phyloP scores from a whole-genome alignment of 2,888 invertebrate genomes.

The Noctua pronuba region DNA sequence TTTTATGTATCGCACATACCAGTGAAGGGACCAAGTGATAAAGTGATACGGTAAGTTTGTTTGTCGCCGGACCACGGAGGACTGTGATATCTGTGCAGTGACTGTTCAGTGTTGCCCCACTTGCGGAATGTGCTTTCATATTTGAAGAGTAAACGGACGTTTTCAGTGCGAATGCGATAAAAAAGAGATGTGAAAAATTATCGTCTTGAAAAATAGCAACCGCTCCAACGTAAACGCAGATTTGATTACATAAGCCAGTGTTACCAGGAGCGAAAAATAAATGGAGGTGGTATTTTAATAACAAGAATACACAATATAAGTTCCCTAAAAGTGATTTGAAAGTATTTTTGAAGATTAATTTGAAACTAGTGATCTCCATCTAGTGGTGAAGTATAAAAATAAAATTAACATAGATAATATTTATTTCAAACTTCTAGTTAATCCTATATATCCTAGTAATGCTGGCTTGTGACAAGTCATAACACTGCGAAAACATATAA shows the following conservation, averaged over 20 bases:
- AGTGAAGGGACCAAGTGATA: constrained; percentile 89
- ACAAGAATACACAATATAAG: constrained; percentile 35
- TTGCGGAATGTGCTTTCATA: constrained; percentile 74
- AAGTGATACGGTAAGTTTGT: constrained; percentile 89
- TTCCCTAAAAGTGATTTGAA: constrained; percentile 23
- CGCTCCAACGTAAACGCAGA: constrained; percentile 64
- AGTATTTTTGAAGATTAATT: constrained; percentile 22
- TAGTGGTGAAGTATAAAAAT: constrained; percentile 30
- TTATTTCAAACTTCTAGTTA: constrained; percentile 6
- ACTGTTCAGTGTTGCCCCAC: constrained; percentile 84
- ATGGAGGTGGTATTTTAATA: constrained; percentile 49
- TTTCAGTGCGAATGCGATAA: constrained; percentile 67
- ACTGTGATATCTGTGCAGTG: constrained; percentile 87
- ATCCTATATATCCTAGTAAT: constrained; percentile 55
- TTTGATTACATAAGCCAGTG: constrained; percentile 78
- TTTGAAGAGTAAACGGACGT: constrained; percentile 76
- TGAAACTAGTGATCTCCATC: constrained; percentile 35
- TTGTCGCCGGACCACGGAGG: constrained; percentile 79
- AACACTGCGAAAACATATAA: constrained; percentile 39
- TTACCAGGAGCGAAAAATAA: constrained; percentile 78
- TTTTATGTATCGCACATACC: constrained; percentile 80
- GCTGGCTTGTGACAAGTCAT: constrained; percentile 63
- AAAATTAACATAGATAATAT: constrained; percentile 27
- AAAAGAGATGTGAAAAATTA: constrained; percentile 67
- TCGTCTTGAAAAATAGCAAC: constrained; percentile 66